Evolutionary conservation across 1,140 invertebrate genomes (phyloP), one percentile per base, ranked within the genome.

Genomic region (Neoseiulus cucumeris): DNA sequence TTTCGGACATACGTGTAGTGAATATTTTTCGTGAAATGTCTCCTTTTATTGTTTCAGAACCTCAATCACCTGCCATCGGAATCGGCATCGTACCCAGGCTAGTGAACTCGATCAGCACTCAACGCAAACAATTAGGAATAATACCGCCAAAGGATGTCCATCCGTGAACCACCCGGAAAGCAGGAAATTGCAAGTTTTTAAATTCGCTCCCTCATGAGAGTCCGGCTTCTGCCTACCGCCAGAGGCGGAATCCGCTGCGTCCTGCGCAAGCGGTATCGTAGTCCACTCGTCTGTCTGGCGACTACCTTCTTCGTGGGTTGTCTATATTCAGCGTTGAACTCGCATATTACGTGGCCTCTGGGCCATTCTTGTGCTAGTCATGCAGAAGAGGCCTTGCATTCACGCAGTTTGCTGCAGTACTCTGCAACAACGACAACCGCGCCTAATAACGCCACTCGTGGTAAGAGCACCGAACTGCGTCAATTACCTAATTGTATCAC

Each of bases 311-410:
- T 59, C 22, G 51, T 59, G 25, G 51, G 17, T 33, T 59, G 25
- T 29, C 22, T 59, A 14, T 59, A 59, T 59, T 59, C 51, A 33
- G 25, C 33, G 51, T 59, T 59, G 14, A 17, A 59, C 51, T 59
- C 51, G 51, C 25, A 17, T 25, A 59, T 59, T 29, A 29, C 22
- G 25, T 33, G 14, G 22, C 33, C 33, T 59, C 25, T 14, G 14
- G 22, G 51, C 51, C 51, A 59, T 25, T 25, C 25, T 25, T 59
- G 51, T 1, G 51, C 51, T 33, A 17, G 14, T 14, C 51, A 59
- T 33, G 51, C 14, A 25, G 33, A 39, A 39, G 51, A 25, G 51
- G 51, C 25, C 51, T 59, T 59, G 14, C 51, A 59, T 33, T 59
- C 51, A 14, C 51, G 51, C 51, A 59, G 33, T 59, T 59, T 59